A percentile compares a stretch with the other conserved stretches of the same genome.
Conservation (phyloP, 1,140 invertebrate genomes). For the Drosophila guanche region DNA sequence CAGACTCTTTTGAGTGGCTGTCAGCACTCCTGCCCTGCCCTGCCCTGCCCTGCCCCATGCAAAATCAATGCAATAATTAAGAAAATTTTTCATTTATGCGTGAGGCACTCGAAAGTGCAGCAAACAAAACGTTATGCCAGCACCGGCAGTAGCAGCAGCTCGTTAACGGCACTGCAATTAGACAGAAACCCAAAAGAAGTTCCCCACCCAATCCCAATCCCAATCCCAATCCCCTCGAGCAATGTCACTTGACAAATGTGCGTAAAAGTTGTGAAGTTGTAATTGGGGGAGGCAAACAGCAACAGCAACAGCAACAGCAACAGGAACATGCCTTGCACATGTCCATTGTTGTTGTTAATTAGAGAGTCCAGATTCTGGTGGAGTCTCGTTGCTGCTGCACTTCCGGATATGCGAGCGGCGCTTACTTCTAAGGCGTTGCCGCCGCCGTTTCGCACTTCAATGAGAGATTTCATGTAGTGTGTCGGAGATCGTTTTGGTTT, state of each 20-base stretch:
- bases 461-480: slow-evolving; percentile 72
- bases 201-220: neutral
- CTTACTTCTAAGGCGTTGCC: slow-evolving; percentile 57
- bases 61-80: slow-evolving; percentile 81
- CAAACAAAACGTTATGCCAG: slow-evolving; percentile 48
- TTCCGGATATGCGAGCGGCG: slow-evolving; percentile 43
- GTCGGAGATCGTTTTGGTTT: slow-evolving; percentile 44
- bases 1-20: slow-evolving; percentile 56
- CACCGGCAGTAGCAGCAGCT: slow-evolving; percentile 22
- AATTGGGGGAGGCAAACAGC: slow-evolving; percentile 27
- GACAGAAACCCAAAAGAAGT: slow-evolving; percentile 32
- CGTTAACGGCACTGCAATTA: slow-evolving; percentile 76
- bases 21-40: slow-evolving; percentile 6
- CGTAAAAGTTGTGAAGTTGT: slow-evolving; percentile 71
- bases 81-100: slow-evolving; percentile 66
- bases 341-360: slow-evolving; percentile 66
- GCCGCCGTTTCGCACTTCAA: slow-evolving; percentile 67
- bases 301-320: slow-evolving; percentile 7
- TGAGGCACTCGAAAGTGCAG: slow-evolving; percentile 61
- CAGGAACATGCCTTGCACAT: slow-evolving; percentile 41
- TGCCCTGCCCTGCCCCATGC: slow-evolving; percentile 48
- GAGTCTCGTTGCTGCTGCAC: slow-evolving; percentile 1
- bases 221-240: neutral
- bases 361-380: slow-evolving; percentile 39
- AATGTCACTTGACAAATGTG: slow-evolving; percentile 69